Conservation (phyloP, 2,113 vertebrate species). For the Picathartes gymnocephalus region DNA sequence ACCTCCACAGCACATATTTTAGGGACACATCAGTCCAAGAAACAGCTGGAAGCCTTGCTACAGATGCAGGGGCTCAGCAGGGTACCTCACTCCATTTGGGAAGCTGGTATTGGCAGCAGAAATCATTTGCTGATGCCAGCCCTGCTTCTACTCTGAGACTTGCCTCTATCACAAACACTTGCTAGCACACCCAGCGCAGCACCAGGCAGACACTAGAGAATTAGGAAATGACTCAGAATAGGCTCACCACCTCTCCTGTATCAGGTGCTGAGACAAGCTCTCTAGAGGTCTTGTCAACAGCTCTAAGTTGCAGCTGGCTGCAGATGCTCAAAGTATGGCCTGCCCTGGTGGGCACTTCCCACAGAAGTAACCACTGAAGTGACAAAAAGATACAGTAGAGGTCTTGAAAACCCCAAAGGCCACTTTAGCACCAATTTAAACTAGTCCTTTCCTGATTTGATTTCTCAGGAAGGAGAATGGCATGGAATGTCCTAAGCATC, state of each 20-base stretch:
- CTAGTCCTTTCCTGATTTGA: neutral
- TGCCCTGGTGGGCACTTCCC: neutral
- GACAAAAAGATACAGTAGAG: neutral
- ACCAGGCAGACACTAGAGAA: neutral
- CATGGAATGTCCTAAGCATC: neutral
- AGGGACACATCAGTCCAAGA: neutral
- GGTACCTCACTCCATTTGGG: neutral
- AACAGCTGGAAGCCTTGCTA: neutral
- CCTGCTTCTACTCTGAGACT: neutral
- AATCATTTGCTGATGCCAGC: neutral
- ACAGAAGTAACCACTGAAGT: neutral
- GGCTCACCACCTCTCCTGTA: neutral
- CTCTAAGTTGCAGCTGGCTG: neutral
- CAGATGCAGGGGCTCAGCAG: neutral
- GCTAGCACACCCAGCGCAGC: neutral
- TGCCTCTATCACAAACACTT: neutral
- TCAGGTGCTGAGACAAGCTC: neutral
- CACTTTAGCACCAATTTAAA: neutral
- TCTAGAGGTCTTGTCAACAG: conserved; percentile 34
- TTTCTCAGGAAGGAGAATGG: neutral
- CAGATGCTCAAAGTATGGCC: neutral
- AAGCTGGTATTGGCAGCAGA: neutral
- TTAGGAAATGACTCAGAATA: neutral
- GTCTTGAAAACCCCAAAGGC: neutral
- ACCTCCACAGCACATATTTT: neutral